Conservation (phyloP, 2,888 invertebrate species). For the Ditylenchus weischeri region DNA sequence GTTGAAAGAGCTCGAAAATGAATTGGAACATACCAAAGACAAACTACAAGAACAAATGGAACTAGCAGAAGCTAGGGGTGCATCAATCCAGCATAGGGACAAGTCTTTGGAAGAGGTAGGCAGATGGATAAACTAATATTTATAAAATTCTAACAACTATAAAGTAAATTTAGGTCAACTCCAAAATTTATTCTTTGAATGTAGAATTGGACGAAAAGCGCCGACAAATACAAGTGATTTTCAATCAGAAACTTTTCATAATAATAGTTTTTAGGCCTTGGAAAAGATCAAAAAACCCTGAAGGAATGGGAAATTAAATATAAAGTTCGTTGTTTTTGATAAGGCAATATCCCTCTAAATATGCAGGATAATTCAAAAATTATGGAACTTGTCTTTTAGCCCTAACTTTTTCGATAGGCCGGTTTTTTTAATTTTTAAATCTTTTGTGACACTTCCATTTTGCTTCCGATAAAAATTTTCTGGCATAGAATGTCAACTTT, state of each 20-base stretch:
- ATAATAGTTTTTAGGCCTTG: slow-evolving; percentile 35
- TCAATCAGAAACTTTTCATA: background rate
- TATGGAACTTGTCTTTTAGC: too few species aligned
- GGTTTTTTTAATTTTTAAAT: too few species aligned
- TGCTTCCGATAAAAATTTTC: too few species aligned
- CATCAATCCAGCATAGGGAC: slow-evolving; percentile 48
- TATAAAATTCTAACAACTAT: too few species aligned
- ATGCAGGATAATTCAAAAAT: too few species aligned
- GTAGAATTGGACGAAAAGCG: slow-evolving; percentile 30
- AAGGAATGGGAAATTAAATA: slow-evolving; percentile 57
- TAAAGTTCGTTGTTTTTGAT: slow-evolving; percentile 19
- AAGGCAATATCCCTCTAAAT: too few species aligned
- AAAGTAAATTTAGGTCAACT: slow-evolving; percentile 26
- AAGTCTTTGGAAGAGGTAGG: slow-evolving; percentile 41
- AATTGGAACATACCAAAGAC: background rate
- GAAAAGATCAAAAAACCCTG: slow-evolving; percentile 52
- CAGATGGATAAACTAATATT: too few species aligned
- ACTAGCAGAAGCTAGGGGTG: slow-evolving; percentile 20
- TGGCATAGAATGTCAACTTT: too few species aligned
- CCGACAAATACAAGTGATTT: slow-evolving; percentile 23
- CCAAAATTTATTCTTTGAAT: background rate
- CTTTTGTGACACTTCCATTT: too few species aligned
- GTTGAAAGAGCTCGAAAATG: background rate
- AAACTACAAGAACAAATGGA: slow-evolving; percentile 31
- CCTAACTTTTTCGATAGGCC: too few species aligned